Conservation (phyloP, 1,140 invertebrate species). For the Carcinoscorpius rotundicauda region DNA sequence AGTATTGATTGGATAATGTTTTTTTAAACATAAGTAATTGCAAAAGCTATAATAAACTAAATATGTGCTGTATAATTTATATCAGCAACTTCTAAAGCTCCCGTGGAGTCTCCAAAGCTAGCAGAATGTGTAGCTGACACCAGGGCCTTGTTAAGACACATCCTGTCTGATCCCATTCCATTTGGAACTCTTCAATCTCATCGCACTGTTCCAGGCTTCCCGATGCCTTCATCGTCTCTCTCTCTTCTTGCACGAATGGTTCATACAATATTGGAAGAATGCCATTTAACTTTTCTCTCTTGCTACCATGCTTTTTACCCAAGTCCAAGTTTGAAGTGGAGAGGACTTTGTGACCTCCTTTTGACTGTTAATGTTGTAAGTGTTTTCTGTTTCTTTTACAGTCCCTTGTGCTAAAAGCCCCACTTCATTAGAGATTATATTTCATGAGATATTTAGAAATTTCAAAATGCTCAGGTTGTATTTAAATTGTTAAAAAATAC, state of each 20-base stretch:
- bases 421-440: too few species aligned
- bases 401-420: too few species aligned
- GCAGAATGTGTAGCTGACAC: slow-evolving; percentile 79
- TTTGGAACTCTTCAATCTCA: slow-evolving; percentile 14
- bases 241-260: slow-evolving; percentile 22
- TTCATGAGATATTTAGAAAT: too few species aligned
- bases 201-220: slow-evolving; percentile 18
- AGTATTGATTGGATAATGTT: too few species aligned
- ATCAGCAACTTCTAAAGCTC: slow-evolving; percentile 22
- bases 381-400: slow-evolving; percentile 25
- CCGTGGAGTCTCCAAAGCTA: slow-evolving; percentile 36
- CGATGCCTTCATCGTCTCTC: slow-evolving; percentile 21
- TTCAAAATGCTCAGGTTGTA: too few species aligned
- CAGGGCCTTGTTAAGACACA: slow-evolving; percentile 61
- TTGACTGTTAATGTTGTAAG: slow-evolving; percentile 58
- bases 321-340: slow-evolving; percentile 83
- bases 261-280: slow-evolving; percentile 63
- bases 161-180: slow-evolving; percentile 61
- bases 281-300: slow-evolving; percentile 73
- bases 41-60: too few species aligned
- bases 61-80: not conserved
- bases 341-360: slow-evolving; percentile 72
- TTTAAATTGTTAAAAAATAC: slow-evolving; percentile 3
- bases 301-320: slow-evolving; percentile 96
- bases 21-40: too few species aligned